A percentile compares a stretch with the other conserved stretches of the same genome.
phyloP scores from a whole-genome alignment of 1,140 invertebrate genomes.

The Steinernema khuongi region DNA sequence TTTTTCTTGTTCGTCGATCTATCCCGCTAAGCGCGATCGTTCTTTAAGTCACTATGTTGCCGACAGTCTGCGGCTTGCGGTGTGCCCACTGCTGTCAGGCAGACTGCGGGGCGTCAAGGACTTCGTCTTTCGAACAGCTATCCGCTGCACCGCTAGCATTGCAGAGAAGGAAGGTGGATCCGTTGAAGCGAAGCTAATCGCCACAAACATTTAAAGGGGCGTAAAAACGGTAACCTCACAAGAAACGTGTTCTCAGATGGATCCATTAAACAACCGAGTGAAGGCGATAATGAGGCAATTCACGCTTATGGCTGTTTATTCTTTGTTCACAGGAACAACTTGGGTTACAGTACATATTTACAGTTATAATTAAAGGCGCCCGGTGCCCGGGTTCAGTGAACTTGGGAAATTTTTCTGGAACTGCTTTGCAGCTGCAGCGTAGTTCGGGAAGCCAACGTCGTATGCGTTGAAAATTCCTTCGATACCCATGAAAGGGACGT shows the following conservation, averaged over 20 bases:
- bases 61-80: background rate
- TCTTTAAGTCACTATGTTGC: too few relatives aligned
- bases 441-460: conserved; percentile 43
- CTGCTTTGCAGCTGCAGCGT: background rate
- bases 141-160: background rate
- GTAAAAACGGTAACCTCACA: background rate
- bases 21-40: too few relatives aligned
- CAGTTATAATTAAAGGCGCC: conserved; percentile 18
- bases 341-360: background rate
- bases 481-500: conserved; percentile 39
- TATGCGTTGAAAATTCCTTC: conserved; percentile 33
- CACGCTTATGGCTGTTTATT: background rate
- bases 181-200: background rate
- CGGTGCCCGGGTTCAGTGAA: conserved; percentile 40
- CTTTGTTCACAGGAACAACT: background rate
- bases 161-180: background rate
- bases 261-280: background rate
- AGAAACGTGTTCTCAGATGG: background rate
- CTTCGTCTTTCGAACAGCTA: background rate
- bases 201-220: conserved; percentile 7
- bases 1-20: too few relatives aligned
- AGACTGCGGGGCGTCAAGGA: conserved; percentile 16
- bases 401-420: conserved; percentile 19
- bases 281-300: conserved; percentile 17
- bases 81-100: background rate